Conservation (phyloP, 2,113 vertebrate species). For the Euleptes europaea region DNA sequence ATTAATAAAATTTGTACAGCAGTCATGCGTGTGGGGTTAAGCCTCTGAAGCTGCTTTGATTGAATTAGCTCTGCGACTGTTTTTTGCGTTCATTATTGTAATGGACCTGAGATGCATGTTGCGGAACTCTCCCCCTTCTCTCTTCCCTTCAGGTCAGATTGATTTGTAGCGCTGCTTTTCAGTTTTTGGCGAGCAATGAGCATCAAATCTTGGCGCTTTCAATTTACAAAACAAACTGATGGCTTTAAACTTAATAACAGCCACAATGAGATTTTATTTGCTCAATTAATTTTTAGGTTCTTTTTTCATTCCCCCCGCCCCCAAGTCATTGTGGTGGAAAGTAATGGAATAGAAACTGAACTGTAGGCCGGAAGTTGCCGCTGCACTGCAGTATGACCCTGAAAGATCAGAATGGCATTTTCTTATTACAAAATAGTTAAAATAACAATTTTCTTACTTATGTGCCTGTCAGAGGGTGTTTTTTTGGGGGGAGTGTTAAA, state of each 20-base stretch:
- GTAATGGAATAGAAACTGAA: not conserved
- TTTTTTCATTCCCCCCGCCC: slow-evolving; percentile 2
- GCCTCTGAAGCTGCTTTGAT: slow-evolving; percentile 22
- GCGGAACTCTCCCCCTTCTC: not conserved
- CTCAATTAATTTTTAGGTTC: slow-evolving; percentile 22
- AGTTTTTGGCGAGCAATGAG: slow-evolving; percentile 24
- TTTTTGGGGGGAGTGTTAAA: not conserved
- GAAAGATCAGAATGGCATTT: not conserved
- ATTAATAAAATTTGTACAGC: slow-evolving; percentile 37
- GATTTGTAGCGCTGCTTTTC: slow-evolving; percentile 42
- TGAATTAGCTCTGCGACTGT: slow-evolving; percentile 42
- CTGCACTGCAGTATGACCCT: not conserved
- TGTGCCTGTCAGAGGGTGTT: not conserved
- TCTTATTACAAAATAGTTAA: slow-evolving; percentile 39
- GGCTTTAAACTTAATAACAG: slow-evolving; percentile 31
- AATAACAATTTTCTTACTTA: not conserved
- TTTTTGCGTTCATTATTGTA: slow-evolving; percentile 41
- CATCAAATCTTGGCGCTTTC: slow-evolving; percentile 34
- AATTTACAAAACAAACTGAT: slow-evolving; percentile 20
- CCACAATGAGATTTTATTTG: slow-evolving; percentile 36
- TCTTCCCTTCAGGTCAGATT: slow-evolving; percentile 20
- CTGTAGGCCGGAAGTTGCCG: not conserved
- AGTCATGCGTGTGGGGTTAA: slow-evolving; percentile 41
- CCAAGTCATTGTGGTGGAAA: not conserved
- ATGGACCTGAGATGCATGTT: slow-evolving; percentile 34